These are phyloP conservation scores for Bolborhynchus lineola DNA, from an alignment of 2,113 vertebrate genomes.

Conservation along the genomic window DNA sequence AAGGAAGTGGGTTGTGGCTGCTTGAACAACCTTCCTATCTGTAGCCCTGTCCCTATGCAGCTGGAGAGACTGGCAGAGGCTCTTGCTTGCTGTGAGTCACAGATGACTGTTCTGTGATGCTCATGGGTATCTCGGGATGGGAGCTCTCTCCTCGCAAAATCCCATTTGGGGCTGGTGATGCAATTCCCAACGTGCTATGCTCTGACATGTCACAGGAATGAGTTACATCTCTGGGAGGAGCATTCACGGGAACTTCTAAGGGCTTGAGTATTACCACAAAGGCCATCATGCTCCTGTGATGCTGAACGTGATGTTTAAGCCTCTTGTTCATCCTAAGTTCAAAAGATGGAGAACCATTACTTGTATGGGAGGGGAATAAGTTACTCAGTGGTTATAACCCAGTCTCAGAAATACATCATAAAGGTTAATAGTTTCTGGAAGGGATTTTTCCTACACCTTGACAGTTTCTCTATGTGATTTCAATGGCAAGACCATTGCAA, in stretches of 20 bases:
- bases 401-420: background rate
- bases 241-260: background rate
- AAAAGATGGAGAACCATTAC: background rate
- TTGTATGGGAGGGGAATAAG: background rate
- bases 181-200: background rate
- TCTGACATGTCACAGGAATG: background rate
- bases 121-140: background rate
- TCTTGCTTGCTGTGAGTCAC: background rate
- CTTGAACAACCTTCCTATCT: background rate
- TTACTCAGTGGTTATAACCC: background rate
- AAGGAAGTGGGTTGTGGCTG: background rate
- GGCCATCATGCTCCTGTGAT: rapidly evolving
- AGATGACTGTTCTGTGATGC: background rate
- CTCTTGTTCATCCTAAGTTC: background rate
- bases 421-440: background rate
- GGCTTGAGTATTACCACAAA: background rate
- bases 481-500: background rate
- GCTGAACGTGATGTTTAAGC: rapidly evolving
- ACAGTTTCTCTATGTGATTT: background rate
- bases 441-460: background rate
- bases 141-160: background rate
- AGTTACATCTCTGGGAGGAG: background rate
- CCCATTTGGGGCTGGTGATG: background rate
- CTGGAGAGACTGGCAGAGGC: background rate
- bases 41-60: rapidly evolving